Evolutionary conservation across 2,888 invertebrate genomes (phyloP).

Genomic region (Lepas anatifera): DNA sequence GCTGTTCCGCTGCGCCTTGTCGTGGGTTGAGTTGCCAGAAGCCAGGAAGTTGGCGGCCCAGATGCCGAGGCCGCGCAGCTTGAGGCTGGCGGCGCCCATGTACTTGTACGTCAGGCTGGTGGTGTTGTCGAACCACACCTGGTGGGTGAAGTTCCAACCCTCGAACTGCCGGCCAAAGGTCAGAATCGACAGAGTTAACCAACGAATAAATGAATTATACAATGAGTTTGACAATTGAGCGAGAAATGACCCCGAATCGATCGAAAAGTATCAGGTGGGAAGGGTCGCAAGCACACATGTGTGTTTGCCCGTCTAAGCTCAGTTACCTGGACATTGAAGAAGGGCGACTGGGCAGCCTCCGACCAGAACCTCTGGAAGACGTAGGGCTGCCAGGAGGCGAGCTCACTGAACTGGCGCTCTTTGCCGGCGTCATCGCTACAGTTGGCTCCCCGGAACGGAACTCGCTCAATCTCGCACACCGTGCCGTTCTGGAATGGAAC

Average conservation of each 20-base stretch:
- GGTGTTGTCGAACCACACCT: conserved; percentile 34
- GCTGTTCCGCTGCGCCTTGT: conserved; percentile 13
- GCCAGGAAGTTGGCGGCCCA: conserved; percentile 35
- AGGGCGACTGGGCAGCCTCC: conserved; percentile 29
- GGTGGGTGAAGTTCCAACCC: conserved; percentile 25
- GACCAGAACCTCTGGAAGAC: conserved; percentile 31
- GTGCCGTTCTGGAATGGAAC: conserved; percentile 27
- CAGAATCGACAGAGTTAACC: too few species aligned
- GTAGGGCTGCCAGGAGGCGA: conserved; percentile 20
- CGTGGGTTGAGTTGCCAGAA: conserved; percentile 23
- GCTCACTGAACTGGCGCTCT: conserved; percentile 25
- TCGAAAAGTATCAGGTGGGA: too few species aligned
- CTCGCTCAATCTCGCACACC: conserved; percentile 29
- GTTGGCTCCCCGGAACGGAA: conserved; percentile 34
- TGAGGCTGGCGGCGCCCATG: conserved; percentile 27
- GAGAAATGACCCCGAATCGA: too few species aligned
- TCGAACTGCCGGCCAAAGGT: neutral
- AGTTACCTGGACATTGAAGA: conserved; percentile 31
- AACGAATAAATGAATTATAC: too few species aligned
- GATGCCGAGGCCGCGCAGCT: conserved; percentile 34
- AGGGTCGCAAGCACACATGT: too few species aligned
- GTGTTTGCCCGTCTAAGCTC: too few species aligned
- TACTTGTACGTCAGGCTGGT: conserved; percentile 32
- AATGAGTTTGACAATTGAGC: too few species aligned
- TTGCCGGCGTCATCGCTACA: conserved; percentile 36